phyloP scores from a whole-genome alignment of 2,113 vertebrate genomes.

The Motacilla tschutschensis region DNA sequence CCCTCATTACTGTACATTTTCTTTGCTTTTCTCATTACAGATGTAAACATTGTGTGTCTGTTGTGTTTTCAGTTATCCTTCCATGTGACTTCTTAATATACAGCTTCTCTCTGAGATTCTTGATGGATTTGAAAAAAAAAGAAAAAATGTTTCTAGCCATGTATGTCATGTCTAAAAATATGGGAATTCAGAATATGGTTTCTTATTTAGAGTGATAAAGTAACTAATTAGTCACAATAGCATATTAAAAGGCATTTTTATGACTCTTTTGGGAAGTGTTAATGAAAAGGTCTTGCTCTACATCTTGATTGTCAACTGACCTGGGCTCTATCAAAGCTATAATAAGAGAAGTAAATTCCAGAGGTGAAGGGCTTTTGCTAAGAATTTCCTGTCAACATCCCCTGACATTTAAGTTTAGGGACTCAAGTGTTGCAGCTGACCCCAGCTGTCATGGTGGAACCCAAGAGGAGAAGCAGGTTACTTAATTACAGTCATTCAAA shows the following conservation, averaged over 20 bases:
- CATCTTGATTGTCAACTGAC: background rate
- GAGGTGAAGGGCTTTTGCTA: slow-evolving; percentile 21
- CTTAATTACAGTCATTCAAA: slow-evolving; percentile 56
- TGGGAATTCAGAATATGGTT: background rate
- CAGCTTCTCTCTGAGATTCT: background rate
- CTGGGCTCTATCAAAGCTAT: background rate
- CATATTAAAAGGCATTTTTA: background rate
- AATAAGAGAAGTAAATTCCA: slow-evolving; percentile 16
- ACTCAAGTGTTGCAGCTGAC: slow-evolving; percentile 8
- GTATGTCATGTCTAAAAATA: background rate
- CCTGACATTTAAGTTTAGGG: slow-evolving; percentile 35
- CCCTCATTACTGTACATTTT: slow-evolving; percentile 43
- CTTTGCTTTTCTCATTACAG: slow-evolving; percentile 41
- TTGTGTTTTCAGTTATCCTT: background rate
- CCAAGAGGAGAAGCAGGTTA: slow-evolving; percentile 7
- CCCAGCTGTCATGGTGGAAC: slow-evolving; percentile 4
- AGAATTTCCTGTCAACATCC: slow-evolving; percentile 13
- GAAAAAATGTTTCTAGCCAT: background rate
- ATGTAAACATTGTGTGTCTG: slow-evolving; percentile 1
- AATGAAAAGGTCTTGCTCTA: background rate
- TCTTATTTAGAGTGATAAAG: background rate
- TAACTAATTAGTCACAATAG: background rate
- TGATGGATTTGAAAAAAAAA: background rate
- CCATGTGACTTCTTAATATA: background rate
- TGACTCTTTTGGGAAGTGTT: background rate